Conservation (phyloP, 2,113 vertebrate species). For the Herpailurus yagouaroundi region DNA sequence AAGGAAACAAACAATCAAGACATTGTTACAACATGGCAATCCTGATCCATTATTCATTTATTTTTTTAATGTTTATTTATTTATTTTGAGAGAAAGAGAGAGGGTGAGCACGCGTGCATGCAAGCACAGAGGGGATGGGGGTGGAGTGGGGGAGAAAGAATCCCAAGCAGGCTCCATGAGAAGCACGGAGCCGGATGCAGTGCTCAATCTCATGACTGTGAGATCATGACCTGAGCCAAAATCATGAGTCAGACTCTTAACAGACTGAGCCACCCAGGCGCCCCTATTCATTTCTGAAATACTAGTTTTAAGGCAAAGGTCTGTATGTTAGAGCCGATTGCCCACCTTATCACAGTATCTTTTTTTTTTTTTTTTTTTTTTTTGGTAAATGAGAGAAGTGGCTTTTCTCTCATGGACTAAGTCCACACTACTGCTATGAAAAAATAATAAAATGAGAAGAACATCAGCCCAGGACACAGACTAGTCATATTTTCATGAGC, state of each 20-base stretch:
- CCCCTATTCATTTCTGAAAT: constrained; percentile 35
- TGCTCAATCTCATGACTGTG: too few relatives aligned
- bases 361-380: not conserved
- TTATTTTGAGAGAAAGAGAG: too few relatives aligned
- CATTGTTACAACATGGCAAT: constrained; percentile 37
- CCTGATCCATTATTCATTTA: constrained; percentile 70
- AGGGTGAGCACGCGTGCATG: too few relatives aligned
- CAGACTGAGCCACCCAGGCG: too few relatives aligned
- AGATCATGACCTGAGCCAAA: too few relatives aligned
- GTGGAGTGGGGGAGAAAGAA: too few relatives aligned
- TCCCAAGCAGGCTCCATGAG: too few relatives aligned
- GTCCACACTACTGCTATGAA: not conserved
- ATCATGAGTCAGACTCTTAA: too few relatives aligned
- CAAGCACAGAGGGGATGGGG: too few relatives aligned
- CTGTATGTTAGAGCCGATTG: not conserved
- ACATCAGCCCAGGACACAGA: not conserved
- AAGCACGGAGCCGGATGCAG: too few relatives aligned
- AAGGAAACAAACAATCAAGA: constrained; percentile 69
- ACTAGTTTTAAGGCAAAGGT: constrained; percentile 15
- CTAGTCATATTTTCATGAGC: not conserved
- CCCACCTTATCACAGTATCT: not conserved
- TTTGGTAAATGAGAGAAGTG: not conserved
- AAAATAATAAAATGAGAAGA: not conserved
- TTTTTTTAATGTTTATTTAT: too few relatives aligned
- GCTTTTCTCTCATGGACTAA: not conserved